phyloP scores from a whole-genome alignment of 2,113 vertebrate genomes.

The Alligator mississippiensis region DNA sequence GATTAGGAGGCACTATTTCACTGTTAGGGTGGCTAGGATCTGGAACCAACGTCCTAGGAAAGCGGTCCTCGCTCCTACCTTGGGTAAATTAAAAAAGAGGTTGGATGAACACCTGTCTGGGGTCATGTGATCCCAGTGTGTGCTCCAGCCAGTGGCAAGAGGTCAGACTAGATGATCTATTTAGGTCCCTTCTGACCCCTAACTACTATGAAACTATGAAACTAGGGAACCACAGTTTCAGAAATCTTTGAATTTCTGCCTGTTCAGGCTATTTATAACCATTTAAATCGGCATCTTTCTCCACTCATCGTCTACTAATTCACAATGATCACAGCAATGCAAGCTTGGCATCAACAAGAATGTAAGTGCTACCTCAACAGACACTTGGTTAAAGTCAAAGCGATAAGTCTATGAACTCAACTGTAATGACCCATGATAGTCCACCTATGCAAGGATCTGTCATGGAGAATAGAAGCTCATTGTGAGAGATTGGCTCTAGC shows the following conservation, averaged over 20 bases:
- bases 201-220: no score
- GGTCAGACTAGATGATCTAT: no score
- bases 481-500: background rate
- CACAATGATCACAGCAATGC: accelerated
- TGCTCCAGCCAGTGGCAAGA: no score
- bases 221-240: background rate
- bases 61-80: no score
- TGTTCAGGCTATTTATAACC: background rate
- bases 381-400: background rate
- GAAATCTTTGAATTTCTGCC: background rate
- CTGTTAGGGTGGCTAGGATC: no score
- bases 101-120: no score
- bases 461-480: accelerated
- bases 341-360: background rate
- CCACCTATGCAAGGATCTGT: background rate
- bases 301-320: background rate
- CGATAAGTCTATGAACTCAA: background rate
- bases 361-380: background rate
- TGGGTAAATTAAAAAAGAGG: no score
- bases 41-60: no score
- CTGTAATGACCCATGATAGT: background rate
- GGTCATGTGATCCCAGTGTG: no score
- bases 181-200: no score
- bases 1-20: no score
- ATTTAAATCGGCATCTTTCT: background rate